Conservation (phyloP, 2,797 vertebrate species). For the Nyctibius grandis region DNA sequence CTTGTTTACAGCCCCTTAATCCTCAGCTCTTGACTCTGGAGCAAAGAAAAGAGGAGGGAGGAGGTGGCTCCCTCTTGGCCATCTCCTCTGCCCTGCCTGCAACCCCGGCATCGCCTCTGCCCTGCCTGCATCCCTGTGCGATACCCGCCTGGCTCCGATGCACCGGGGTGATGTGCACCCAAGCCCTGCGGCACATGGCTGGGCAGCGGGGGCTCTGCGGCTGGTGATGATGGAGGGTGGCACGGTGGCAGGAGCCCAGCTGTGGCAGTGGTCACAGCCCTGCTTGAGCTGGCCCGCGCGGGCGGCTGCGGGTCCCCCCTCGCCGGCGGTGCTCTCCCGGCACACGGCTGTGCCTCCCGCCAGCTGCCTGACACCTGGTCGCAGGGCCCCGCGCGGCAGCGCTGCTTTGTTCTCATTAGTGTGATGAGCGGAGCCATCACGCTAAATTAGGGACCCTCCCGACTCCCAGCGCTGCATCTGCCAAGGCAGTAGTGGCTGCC, state of each 20-base stretch:
- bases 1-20: conserved; percentile 62
- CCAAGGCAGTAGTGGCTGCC: background rate
- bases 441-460: conserved; percentile 26
- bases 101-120: background rate
- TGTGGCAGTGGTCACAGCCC: background rate
- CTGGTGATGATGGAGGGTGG: background rate
- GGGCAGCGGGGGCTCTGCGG: rapidly evolving
- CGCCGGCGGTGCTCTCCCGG: rapidly evolving
- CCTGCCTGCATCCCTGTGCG: no score
- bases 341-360: rapidly evolving
- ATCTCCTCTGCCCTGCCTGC: background rate
- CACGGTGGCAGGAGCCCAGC: background rate
- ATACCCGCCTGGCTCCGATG: no score
- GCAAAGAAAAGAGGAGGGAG: background rate
- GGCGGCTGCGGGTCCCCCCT: background rate
- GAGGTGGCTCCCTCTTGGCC: background rate
- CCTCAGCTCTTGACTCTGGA: conserved; percentile 40
- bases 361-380: background rate
- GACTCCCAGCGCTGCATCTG: background rate
- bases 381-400: background rate
- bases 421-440: background rate
- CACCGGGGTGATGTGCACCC: rapidly evolving
- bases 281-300: background rate
- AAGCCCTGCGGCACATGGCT: background rate
- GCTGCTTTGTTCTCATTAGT: conserved; percentile 44